phyloP scores from a whole-genome alignment of 2,113 vertebrate species.

The Pollimyrus isidori region DNA sequence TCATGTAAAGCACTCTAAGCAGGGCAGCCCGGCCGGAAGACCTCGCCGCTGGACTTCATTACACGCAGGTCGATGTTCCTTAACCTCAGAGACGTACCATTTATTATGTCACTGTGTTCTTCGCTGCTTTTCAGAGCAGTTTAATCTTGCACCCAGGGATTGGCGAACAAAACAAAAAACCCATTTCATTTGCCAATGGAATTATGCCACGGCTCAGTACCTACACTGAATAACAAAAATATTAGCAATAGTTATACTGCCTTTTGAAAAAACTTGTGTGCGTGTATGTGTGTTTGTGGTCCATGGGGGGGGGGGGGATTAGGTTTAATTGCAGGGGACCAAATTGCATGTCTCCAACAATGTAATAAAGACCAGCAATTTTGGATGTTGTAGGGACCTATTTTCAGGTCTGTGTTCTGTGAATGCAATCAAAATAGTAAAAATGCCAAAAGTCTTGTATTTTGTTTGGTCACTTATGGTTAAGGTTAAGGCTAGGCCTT shows the following conservation, averaged over 20 bases:
- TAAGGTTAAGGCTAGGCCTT: too few relatives aligned
- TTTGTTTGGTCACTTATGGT: too few relatives aligned
- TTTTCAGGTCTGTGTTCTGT: too few relatives aligned
- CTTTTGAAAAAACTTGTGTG: neutral
- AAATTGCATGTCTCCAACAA: too few relatives aligned
- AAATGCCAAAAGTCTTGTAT: too few relatives aligned
- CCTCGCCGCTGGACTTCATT: constrained; percentile 36
- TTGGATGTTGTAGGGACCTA: too few relatives aligned
- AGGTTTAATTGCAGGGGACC: too few relatives aligned
- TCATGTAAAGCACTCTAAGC: neutral
- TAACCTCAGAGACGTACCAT: constrained; percentile 27
- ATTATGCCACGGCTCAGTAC: constrained; percentile 8
- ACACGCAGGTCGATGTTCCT: constrained; percentile 44
- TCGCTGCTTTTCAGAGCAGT: constrained; percentile 17
- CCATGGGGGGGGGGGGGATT: neutral
- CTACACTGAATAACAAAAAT: constrained; percentile 9
- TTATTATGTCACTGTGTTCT: constrained; percentile 34
- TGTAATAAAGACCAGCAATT: too few relatives aligned
- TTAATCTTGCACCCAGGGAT: constrained; percentile 10
- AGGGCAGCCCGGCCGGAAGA: neutral
- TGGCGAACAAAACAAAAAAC: neutral
- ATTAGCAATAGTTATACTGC: neutral
- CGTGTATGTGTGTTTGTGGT: neutral
- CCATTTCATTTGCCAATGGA: neutral
- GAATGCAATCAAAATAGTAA: too few relatives aligned